Base-by-base conservation (phyloP, 2,888 invertebrate genomes). In the Tenthredo scrophulariae region DNA sequence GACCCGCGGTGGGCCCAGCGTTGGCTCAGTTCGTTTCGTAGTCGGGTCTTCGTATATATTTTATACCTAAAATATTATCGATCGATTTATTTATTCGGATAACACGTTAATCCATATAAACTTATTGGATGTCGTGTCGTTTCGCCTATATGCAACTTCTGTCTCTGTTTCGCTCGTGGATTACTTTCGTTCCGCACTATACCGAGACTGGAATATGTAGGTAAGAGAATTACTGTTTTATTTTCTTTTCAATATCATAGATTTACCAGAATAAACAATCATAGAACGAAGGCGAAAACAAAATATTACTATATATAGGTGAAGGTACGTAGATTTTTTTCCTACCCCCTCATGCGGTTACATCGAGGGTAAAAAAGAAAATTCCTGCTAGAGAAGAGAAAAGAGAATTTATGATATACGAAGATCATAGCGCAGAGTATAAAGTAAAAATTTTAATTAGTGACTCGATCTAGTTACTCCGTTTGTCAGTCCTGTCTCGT, bases 11-110 rank as follows among this genome's bases (percentile, higher is more conserved):
- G 88, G 87, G 86, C 87, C 88, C 86, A 88, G 79, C 86, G 84
- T 83, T 46, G 79, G 86, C 88, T 90, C 91, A 90, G 91, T 91
- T 89, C 88, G 89, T 89, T 89, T 90, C 89, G 88, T 89, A 87
- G 86, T 84, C 88, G 87, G 87, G 58, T 37, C 72, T 67, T 83
- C n/a, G 37, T 80, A 18, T 83, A 83, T 83, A 22, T 83, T 50
- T 37, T 40, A 58, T 18, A 26, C 43, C 26, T 1, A 29, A 72
- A 37, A 65, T 54, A 54, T 33, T 6, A 29, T 46, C 37, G 43
- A 43, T 37, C 46, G 75, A 84, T 74, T 74, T 15, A 43, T 74
- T 74, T 43, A 74, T 22, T 40, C 26, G 2, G 67, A 67, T 67
- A 43, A 74, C 72, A 29, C 43, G 40, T 43, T 43, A 74, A 74